Base-by-base conservation (phyloP, 2,888 invertebrate genomes). In the Acrobasis consociella region DNA sequence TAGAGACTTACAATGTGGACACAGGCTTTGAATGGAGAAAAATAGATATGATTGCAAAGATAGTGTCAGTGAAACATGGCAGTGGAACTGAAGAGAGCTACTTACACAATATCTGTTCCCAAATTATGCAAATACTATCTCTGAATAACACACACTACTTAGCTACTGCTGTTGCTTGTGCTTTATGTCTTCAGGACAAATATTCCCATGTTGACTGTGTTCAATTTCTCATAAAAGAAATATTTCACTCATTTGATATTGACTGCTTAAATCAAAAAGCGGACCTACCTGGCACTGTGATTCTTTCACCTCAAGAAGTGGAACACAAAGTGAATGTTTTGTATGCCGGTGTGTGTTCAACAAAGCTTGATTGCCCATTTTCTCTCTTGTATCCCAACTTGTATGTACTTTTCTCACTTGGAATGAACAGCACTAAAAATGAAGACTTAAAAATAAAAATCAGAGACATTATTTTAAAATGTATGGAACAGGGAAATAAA, bases 1-100 rank as follows among this genome's bases (percentile, higher is more conserved):
- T 96, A 69, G 94, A 94, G 69, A 89, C 84, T 65, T 89, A 93
- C 70, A 74, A 80, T 49, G 81, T 91, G 62, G 94, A 95, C 71
- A 87, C 89, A 16, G 94, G 94, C 0, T 86, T 87, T 71, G 94
- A 95, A 72, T 96, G 96, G 96, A 92, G 93, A 73, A 94, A 94
- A 79, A 91, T 95, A 72, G 94, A 96, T 64, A 91, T 94, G 71
- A 93, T 96, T 64, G 94, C 94, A 58, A 94, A 94, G 83, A 89
- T 97, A 63, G 91, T 96, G 64, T 84, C 94, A 63, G 89, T 91
- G 39, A 93, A 90, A 69, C 93, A 94, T 70, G 93, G 93, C 55
- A 85, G 72, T 61, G 67, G 70, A 42, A 75, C 91, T 68, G 81
- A 90, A 42, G 80, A 82, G 49, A 86, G 93, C 61, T 95, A 95